Base-by-base conservation (phyloP, 2,113 vertebrate species). In the Peucedramus taeniatus region DNA sequence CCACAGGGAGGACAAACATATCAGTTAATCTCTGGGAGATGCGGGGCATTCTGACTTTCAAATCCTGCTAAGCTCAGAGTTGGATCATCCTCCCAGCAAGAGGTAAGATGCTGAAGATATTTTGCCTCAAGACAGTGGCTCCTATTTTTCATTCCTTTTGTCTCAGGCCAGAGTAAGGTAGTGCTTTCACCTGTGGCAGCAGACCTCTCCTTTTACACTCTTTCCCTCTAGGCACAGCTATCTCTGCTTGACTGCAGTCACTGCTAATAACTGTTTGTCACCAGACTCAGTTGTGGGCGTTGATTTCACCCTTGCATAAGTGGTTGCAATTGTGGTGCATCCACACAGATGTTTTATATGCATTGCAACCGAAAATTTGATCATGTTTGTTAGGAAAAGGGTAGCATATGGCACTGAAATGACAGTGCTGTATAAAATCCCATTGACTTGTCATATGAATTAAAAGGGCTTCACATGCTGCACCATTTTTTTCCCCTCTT, bases 81-180 rank as follows among this genome's bases (percentile, higher is more conserved):
- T 86, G 79, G 82, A 84, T 87, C 23, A 9, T 87, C 57, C 65
- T 95, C 84, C 31, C 40, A 26, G 44, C 37, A 44, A 89, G 92
- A 89, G 51, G 42, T 66, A 89, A 63, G 81, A 60, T 1, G 2
- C 82, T 90, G 79, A 88, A 93, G 88, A 35, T 80, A 92, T 59
- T 95, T 94, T 83, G 59, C 88, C 68, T 97, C 47, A 54, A 88
- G 94, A 80, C 79, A 80, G 79, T 30, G 75, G 76, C 71, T 95
- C 26, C 18, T 57, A 0, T 83, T 88, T 85, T 88, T 76, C 42
- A 61, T 93, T 95, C 35, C 24, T 94, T 83, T 90, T 86, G 63
- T 93, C 65, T 93, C 27, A 45, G 85, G 75, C 54, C 63, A 47
- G 61, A 88, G 63, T 51, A 45, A 85, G 75, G 72, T 69, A 31